Percentiles rank a stretch among this genome's conserved stretches.
Conservation (phyloP, 2,888 invertebrate genomes). For the Rhingia rostrata region DNA sequence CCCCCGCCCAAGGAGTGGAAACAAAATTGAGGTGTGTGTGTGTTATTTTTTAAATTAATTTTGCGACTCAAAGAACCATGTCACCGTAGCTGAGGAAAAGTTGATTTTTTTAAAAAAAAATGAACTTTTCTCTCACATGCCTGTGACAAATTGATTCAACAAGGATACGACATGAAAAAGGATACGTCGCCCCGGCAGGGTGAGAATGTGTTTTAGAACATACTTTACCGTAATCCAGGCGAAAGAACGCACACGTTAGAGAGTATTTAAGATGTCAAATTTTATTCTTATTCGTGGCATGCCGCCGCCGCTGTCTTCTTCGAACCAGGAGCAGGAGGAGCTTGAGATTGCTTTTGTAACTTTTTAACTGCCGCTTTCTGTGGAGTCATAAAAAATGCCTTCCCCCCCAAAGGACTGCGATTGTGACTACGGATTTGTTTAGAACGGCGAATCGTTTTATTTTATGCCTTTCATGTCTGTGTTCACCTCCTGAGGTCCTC, state of each 20-base stretch:
- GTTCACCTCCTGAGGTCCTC: not conserved
- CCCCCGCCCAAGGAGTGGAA: constrained; percentile 31
- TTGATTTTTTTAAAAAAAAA: constrained; percentile 17
- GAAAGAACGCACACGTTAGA: constrained; percentile 1
- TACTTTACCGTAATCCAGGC: constrained; percentile 27
- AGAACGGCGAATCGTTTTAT: not conserved
- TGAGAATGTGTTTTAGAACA: constrained; percentile 35
- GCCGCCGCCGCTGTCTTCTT: constrained; percentile 26
- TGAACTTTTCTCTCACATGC: constrained; percentile 34
- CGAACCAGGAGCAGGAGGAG: constrained; percentile 27
- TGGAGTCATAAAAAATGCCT: constrained; percentile 31
- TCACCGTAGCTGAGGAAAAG: constrained; percentile 33
- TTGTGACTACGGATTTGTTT: constrained; percentile 23
- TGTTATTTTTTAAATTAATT: constrained; percentile 20
- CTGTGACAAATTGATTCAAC: constrained; percentile 61
- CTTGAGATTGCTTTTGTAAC: constrained; percentile 26
- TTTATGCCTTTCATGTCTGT: not conserved
- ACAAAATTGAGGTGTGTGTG: constrained; percentile 51
- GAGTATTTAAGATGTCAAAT: constrained; percentile 28
- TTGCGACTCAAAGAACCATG: constrained; percentile 23
- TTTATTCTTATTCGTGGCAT: constrained; percentile 33
- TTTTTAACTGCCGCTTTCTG: constrained; percentile 59
- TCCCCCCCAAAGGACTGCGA: constrained; percentile 52
- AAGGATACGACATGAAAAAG: constrained; percentile 37
- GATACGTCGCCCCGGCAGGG: not conserved